These are phyloP conservation scores for Lagodon rhomboides DNA, from an alignment of 2,797 vertebrate genomes.

Conservation along the genomic window DNA sequence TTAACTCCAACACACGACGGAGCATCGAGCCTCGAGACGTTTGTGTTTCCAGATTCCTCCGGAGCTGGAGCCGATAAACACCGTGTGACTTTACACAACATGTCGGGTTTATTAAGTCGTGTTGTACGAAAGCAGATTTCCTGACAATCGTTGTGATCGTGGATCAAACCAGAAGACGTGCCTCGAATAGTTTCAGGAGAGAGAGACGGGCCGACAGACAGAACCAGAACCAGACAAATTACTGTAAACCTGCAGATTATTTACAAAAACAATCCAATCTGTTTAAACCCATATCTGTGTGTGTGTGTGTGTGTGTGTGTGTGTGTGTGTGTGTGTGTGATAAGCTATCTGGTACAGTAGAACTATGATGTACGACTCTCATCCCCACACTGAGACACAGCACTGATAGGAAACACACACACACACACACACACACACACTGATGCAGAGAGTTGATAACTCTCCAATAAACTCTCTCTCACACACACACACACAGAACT, in stretches of 20 bases:
- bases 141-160: too few species aligned
- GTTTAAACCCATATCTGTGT: not conserved
- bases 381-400: slow-evolving; percentile 64
- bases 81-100: too few species aligned
- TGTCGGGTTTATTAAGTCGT: too few species aligned
- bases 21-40: too few species aligned
- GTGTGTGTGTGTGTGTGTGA: slow-evolving; percentile 48
- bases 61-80: too few species aligned
- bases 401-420: slow-evolving; percentile 54
- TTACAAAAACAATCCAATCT: slow-evolving; percentile 17
- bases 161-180: not conserved
- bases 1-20: too few species aligned
- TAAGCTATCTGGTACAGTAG: slow-evolving; percentile 71
- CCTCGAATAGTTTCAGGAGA: too few species aligned
- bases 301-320: slow-evolving; percentile 13
- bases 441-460: slow-evolving; percentile 65
- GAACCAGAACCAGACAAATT: not conserved
- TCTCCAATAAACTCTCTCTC: slow-evolving; percentile 54
- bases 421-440: slow-evolving; percentile 34
- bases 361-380: slow-evolving; percentile 73
- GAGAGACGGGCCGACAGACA: too few species aligned
- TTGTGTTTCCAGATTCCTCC: too few species aligned
- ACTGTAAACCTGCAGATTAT: slow-evolving; percentile 11
- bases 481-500: slow-evolving; percentile 17
- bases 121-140: too few species aligned